Evolutionary conservation across 2,888 invertebrate genomes (phyloP).

Genomic region (Gymnosoma rotundatum): DNA sequence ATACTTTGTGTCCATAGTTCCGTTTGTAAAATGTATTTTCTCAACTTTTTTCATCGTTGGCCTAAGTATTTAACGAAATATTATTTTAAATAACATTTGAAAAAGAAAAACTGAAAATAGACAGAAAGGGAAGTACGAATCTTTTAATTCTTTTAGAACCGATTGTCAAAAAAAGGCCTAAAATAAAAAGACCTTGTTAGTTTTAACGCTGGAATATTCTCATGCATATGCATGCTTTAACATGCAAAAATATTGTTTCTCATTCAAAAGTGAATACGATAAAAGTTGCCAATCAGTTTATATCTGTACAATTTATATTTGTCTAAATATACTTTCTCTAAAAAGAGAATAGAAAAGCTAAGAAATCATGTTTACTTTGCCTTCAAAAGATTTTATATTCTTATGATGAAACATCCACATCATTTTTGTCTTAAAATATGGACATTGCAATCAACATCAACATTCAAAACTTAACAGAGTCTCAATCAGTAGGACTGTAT

Average conservation of each 20-base stretch:
- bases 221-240: conserved; percentile 38
- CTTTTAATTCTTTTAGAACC: too few species aligned
- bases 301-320: conserved; percentile 1
- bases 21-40: too few species aligned
- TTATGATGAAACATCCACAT: conserved; percentile 21
- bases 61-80: too few species aligned
- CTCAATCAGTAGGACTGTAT: conserved; percentile 21
- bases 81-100: too few species aligned
- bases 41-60: too few species aligned
- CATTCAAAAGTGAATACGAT: conserved; percentile 30
- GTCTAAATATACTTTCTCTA: not conserved
- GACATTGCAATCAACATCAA: conserved; percentile 16
- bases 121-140: too few species aligned
- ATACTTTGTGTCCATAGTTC: too few species aligned
- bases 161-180: too few species aligned
- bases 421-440: conserved; percentile 18
- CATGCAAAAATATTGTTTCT: conserved; percentile 17
- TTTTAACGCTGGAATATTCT: not conserved
- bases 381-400: conserved; percentile 28
- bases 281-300: conserved; percentile 60
- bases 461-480: conserved; percentile 9
- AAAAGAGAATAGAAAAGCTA: not conserved
- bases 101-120: too few species aligned
- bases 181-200: too few species aligned
- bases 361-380: conserved; percentile 27